Conservation (phyloP, 2,113 vertebrate genomes). For the Monopterus albus region DNA sequence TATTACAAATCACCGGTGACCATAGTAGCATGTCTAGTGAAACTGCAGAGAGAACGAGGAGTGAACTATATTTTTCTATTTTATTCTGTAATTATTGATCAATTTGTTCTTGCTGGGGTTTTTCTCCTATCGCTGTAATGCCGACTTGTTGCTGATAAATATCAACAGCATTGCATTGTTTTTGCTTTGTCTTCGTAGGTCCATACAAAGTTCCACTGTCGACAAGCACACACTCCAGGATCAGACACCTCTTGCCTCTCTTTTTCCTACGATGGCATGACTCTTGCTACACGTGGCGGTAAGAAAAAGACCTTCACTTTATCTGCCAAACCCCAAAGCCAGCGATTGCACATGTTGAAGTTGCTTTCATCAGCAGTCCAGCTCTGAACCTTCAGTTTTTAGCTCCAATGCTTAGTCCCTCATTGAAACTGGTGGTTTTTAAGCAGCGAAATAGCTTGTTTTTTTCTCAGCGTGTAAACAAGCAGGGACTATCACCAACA, state of each 20-base stretch:
- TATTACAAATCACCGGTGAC: slow-evolving; percentile 12
- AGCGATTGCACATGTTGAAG: neutral
- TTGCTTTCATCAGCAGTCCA: neutral
- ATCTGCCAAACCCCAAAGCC: neutral
- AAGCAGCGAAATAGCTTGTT: slow-evolving; percentile 6
- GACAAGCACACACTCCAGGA: slow-evolving; percentile 90
- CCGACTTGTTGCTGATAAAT: no score
- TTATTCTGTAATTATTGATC: slow-evolving; percentile 10
- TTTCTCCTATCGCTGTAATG: no score
- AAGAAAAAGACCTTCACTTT: slow-evolving; percentile 1
- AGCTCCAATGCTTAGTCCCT: neutral
- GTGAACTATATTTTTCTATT: neutral
- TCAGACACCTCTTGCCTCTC: slow-evolving; percentile 90
- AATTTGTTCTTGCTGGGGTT: neutral
- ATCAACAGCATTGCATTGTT: no score
- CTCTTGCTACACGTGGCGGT: slow-evolving; percentile 95
- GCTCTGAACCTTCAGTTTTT: neutral
- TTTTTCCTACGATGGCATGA: slow-evolving; percentile 93
- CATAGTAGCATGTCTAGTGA: slow-evolving; percentile 11
- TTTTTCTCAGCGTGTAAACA: slow-evolving; percentile 17
- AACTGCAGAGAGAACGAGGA: slow-evolving; percentile 4
- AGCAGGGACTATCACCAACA: neutral
- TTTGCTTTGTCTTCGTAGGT: slow-evolving; percentile 80
- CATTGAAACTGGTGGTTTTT: neutral
- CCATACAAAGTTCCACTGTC: slow-evolving; percentile 97